phyloP scores from a whole-genome alignment of 2,113 vertebrate species.

The Lagopus muta region DNA sequence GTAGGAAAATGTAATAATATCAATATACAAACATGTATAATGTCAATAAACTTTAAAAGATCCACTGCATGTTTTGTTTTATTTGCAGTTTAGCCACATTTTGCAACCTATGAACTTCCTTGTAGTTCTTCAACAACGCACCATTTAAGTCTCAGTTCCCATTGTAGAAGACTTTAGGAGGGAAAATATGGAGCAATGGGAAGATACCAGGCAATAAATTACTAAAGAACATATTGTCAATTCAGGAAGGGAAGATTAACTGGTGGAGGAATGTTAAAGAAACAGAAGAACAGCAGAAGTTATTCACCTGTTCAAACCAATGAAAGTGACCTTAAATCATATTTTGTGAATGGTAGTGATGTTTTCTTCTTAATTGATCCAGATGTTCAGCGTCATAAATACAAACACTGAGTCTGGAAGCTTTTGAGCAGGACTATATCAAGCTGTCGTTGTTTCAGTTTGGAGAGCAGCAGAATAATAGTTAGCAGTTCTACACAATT shows the following conservation, averaged over 20 bases:
- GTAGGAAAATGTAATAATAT: neutral
- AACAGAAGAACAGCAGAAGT: neutral
- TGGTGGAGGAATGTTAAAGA: neutral
- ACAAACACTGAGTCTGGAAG: neutral
- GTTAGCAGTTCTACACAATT: neutral
- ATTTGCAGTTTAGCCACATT: accelerated
- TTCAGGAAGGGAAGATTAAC: neutral
- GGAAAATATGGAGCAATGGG: neutral
- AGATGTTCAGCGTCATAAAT: neutral
- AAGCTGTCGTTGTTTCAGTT: neutral
- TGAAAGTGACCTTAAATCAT: neutral
- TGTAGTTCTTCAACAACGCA: neutral
- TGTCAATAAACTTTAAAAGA: neutral
- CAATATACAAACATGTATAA: neutral
- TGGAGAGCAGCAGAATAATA: neutral
- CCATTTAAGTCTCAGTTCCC: neutral
- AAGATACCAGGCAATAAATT: neutral
- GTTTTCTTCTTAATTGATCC: neutral
- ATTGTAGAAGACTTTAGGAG: neutral
- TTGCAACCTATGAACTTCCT: neutral
- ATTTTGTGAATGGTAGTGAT: neutral
- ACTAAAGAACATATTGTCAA: neutral
- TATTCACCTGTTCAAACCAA: neutral
- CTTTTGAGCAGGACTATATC: neutral
- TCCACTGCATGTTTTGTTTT: neutral